These are phyloP conservation scores for Hypsopygia costalis DNA, from an alignment of 2,888 invertebrate genomes.

Conservation along the genomic window DNA sequence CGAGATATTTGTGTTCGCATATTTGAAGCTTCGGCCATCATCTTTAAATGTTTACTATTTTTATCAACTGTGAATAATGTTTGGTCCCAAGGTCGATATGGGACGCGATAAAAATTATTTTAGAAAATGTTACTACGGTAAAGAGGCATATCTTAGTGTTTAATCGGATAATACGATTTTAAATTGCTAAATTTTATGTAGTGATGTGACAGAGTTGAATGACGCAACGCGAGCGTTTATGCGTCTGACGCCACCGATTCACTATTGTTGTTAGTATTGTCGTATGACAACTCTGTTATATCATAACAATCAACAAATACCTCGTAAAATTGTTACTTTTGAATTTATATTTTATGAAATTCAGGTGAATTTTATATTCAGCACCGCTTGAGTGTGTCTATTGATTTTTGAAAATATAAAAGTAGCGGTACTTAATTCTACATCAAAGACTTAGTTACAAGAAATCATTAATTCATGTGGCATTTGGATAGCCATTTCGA, in stretches of 20 bases:
- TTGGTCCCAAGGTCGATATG: no score
- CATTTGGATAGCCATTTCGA: neutral
- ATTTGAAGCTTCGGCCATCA: no score
- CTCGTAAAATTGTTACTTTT: conserved; percentile 15
- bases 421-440: conserved; percentile 6
- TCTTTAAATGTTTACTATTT: no score
- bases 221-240: neutral
- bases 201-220: conserved; percentile 3
- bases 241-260: neutral
- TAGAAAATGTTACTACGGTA: conserved; percentile 10
- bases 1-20: no score
- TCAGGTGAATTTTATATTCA: neutral
- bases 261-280: neutral
- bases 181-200: neutral
- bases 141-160: conserved; percentile 10
- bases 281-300: neutral
- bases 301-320: conserved; percentile 19
- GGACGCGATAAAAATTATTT: no score
- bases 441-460: neutral
- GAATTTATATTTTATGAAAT: conserved; percentile 5
- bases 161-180: conserved; percentile 5
- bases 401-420: neutral
- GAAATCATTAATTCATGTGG: neutral
- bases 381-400: no score
- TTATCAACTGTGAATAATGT: no score